phyloP scores from a whole-genome alignment of 92 coral and sea anemone genomes.

The Epizoanthus illoricatus region DNA sequence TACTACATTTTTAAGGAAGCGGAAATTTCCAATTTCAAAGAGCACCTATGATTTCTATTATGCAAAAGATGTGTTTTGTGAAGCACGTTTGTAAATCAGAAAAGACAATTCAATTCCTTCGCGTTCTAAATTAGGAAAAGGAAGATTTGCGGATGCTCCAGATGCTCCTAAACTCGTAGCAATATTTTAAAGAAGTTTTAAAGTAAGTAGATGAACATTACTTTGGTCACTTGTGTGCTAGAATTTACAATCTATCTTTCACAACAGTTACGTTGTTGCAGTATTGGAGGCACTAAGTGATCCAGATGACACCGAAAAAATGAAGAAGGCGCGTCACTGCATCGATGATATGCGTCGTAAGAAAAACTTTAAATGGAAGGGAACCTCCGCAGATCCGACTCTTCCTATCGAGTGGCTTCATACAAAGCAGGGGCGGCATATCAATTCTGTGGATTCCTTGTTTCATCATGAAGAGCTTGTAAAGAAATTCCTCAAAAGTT shows the following conservation, averaged over 20 bases:
- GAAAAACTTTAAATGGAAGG: conserved; percentile 36
- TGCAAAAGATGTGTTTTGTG: no score
- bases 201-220: no score
- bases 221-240: no score
- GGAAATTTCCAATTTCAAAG: no score
- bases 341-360: conserved; percentile 54
- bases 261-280: conserved; percentile 70
- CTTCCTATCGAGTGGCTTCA: conserved; percentile 80
- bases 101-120: no score
- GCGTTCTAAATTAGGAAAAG: no score
- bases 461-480: conserved; percentile 70
- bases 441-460: conserved; percentile 67
- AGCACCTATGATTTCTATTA: no score
- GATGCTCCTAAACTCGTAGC: no score
- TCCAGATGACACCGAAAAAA: conserved; percentile 69
- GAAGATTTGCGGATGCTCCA: no score
- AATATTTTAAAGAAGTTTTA: no score
- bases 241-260: not conserved
- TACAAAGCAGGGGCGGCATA: conserved; percentile 59
- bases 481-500: conserved; percentile 40
- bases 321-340: conserved; percentile 46
- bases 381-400: conserved; percentile 48
- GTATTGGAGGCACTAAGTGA: conserved; percentile 66
- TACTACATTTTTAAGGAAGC: no score
- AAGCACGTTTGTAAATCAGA: no score